Conservation (phyloP, 2,888 invertebrate genomes). For the Pandemis cinnamomeana region DNA sequence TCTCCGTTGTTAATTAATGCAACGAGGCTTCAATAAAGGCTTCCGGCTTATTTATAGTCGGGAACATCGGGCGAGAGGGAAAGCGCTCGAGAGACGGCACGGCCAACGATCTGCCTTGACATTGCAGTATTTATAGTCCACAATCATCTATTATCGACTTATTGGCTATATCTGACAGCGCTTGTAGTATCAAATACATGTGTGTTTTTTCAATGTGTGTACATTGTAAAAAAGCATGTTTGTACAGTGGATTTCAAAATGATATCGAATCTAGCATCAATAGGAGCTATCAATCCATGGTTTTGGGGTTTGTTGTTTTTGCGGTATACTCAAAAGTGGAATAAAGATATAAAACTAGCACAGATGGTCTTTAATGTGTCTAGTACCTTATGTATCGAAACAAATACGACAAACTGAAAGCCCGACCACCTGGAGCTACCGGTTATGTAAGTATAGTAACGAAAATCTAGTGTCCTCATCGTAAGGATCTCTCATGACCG, state of each 20-base stretch:
- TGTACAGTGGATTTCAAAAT: background rate
- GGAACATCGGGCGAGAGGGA: constrained; percentile 58
- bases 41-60: constrained; percentile 56
- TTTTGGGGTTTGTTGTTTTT: too few species aligned
- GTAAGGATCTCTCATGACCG: too few species aligned
- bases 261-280: background rate
- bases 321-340: too few species aligned
- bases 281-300: background rate
- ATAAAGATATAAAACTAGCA: too few species aligned
- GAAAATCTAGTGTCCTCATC: too few species aligned
- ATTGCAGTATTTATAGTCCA: constrained; percentile 75
- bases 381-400: too few species aligned
- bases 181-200: background rate
- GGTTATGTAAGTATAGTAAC: too few species aligned
- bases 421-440: too few species aligned
- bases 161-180: constrained; percentile 53
- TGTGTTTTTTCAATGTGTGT: too few species aligned
- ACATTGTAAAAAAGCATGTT: background rate
- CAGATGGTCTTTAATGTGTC: too few species aligned
- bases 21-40: constrained; percentile 46
- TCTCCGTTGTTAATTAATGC: constrained; percentile 33
- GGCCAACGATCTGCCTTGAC: constrained; percentile 77
- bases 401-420: too few species aligned
- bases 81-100: constrained; percentile 55
- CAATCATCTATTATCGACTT: constrained; percentile 64